phyloP scores from a whole-genome alignment of 2,888 invertebrate genomes.

The Teleogryllus oceanicus region DNA sequence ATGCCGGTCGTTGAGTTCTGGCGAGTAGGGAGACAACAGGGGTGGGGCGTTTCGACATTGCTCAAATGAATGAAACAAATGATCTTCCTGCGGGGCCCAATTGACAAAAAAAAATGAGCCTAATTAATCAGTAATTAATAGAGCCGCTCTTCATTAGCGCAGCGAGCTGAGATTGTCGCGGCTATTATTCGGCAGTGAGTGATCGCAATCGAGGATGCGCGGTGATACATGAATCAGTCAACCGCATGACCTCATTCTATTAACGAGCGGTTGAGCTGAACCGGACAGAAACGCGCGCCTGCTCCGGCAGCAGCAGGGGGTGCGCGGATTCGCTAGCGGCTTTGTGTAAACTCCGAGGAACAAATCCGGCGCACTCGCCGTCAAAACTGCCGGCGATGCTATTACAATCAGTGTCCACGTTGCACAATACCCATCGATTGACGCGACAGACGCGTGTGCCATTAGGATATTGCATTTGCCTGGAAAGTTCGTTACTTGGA shows the following conservation, averaged over 20 bases:
- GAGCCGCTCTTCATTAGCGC: background rate
- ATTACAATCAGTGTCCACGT: too few species aligned
- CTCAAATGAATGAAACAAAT: conserved; percentile 7
- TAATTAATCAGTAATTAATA: conserved; percentile 18
- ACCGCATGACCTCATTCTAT: background rate
- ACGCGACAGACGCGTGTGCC: too few species aligned
- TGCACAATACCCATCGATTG: too few species aligned
- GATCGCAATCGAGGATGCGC: background rate
- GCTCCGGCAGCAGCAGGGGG: too few species aligned
- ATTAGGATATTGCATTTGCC: too few species aligned
- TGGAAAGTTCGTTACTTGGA: too few species aligned
- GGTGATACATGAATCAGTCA: background rate
- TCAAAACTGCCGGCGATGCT: too few species aligned
- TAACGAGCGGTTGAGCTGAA: background rate
- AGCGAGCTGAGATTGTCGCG: background rate
- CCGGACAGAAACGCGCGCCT: background rate
- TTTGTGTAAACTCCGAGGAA: too few species aligned
- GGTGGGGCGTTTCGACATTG: background rate
- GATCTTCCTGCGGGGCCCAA: background rate
- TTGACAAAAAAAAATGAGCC: background rate
- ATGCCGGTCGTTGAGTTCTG: too few species aligned
- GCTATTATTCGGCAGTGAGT: conserved; percentile 1
- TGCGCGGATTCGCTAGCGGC: too few species aligned
- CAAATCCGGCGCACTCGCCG: too few species aligned
- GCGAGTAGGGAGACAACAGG: background rate